phyloP scores from a whole-genome alignment of 1,140 invertebrate genomes.

The Drosophila paulistorum region DNA sequence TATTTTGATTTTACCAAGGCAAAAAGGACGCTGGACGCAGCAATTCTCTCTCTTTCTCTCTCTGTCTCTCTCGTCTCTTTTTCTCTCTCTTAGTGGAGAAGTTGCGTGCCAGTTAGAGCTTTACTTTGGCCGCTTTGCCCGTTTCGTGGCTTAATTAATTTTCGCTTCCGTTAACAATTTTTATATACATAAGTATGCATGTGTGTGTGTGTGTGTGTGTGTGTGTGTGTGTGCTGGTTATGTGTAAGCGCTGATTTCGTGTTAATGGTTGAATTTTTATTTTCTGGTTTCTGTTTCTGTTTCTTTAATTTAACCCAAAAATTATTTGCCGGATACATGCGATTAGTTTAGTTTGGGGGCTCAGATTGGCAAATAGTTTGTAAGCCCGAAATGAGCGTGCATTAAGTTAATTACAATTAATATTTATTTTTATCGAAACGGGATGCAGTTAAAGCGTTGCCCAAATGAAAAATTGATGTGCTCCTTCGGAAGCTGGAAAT shows the following conservation, averaged over 20 bases:
- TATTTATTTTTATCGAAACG: slow-evolving; percentile 24
- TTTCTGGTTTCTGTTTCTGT: slow-evolving; percentile 7
- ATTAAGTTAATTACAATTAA: slow-evolving; percentile 78
- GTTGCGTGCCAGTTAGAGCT: slow-evolving; percentile 73
- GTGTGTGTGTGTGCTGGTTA: slow-evolving; percentile 27
- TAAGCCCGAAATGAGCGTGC: slow-evolving; percentile 51
- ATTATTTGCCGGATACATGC: slow-evolving; percentile 82
- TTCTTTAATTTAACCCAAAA: slow-evolving; percentile 71
- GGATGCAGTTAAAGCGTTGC: slow-evolving; percentile 7
- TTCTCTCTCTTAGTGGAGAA: not conserved
- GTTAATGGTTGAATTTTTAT: slow-evolving; percentile 54
- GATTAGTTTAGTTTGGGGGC: slow-evolving; percentile 66
- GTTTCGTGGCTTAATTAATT: slow-evolving; percentile 74
- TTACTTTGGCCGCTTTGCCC: slow-evolving; percentile 72
- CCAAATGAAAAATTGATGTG: slow-evolving; percentile 13
- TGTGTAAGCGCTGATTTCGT: slow-evolving; percentile 73
- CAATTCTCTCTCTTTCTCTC: not conserved
- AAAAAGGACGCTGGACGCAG: slow-evolving; percentile 7
- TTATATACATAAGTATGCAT: slow-evolving; percentile 31
- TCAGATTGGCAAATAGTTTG: slow-evolving; percentile 56
- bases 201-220: not conserved
- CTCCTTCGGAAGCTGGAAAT: slow-evolving; percentile 1
- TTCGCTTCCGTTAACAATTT: slow-evolving; percentile 81
- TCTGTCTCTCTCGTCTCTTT: not conserved
- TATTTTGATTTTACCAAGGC: slow-evolving; percentile 9